Conservation (phyloP, 1,140 invertebrate genomes). For the Dufourea novaeangliae region DNA sequence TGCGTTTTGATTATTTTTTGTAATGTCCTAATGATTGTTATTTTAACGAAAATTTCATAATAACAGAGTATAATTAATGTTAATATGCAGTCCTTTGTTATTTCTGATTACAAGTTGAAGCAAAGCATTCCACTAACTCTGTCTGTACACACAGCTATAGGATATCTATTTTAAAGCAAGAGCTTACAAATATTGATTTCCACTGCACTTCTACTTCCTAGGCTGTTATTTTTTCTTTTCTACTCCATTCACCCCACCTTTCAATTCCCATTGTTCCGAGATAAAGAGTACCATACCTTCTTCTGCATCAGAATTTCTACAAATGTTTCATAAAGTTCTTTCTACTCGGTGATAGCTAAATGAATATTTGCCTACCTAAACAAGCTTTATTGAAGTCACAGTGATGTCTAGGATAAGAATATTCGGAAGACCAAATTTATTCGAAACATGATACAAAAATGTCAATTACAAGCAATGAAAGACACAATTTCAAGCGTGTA, state of each 20-base stretch:
- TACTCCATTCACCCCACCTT: not conserved
- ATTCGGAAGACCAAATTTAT: too few species aligned
- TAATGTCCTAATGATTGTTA: not conserved
- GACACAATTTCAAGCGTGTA: too few species aligned
- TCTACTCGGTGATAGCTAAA: not conserved
- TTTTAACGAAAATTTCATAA: not conserved
- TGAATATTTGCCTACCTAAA: not conserved
- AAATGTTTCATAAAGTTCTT: not conserved
- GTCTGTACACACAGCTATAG: not conserved
- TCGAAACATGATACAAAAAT: too few species aligned
- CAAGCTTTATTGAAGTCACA: not conserved
- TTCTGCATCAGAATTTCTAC: not conserved
- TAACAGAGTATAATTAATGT: not conserved
- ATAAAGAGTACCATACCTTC: not conserved
- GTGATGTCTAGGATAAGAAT: not conserved
- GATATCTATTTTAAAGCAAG: not conserved
- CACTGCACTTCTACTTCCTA: not conserved
- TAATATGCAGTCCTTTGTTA: not conserved
- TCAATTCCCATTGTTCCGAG: not conserved
- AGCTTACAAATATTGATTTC: not conserved
- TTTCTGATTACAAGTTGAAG: not conserved
- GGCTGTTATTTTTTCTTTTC: not conserved
- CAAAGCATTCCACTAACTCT: not conserved
- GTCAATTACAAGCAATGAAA: too few species aligned
- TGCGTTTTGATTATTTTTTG: too few species aligned